Evolutionary conservation across 2,113 vertebrate genomes (phyloP), one percentile per base, ranked within the genome.

Genomic region (Stomatorhinus ivindoensis): DNA sequence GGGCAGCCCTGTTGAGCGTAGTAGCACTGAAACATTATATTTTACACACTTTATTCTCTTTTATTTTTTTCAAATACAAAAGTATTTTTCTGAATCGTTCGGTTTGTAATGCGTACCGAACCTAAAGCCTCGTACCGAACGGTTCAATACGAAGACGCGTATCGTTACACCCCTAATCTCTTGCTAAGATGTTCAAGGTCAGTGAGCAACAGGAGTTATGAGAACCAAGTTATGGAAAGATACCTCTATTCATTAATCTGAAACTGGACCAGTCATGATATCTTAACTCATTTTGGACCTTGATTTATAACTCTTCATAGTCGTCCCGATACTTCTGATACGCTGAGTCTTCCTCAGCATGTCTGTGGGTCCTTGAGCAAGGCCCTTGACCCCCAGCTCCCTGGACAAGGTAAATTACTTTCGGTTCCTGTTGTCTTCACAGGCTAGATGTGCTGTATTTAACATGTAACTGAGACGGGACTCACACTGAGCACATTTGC

Each of bases 341-440:
- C n/a, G n/a, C n/a, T n/a, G n/a, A n/a, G n/a, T n/a, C n/a, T n/a
- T n/a, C n/a, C n/a, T n/a, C n/a, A n/a, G n/a, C n/a, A n/a, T n/a
- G n/a, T n/a, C n/a, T n/a, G n/a, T n/a, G n/a, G n/a, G n/a, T n/a
- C n/a, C n/a, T n/a, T n/a, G n/a, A n/a, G n/a, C n/a, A n/a, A n/a
- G n/a, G n/a, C n/a, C n/a, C n/a, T n/a, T n/a, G n/a, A n/a, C n/a
- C n/a, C n/a, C n/a, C n/a, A n/a, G n/a, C n/a, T n/a, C n/a, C n/a
- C n/a, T n/a, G n/a, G n/a, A n/a, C n/a, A n/a, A n/a, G n/a, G n/a
- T 92, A 92, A 89, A 93, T 95, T 92, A 88, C 91, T 65, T 61
- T 39, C 92, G 90, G 91, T 94, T 89, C 84, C 89, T 89, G 86
- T 46, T 69, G 87, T 89, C 76, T 76, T 90, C 90, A 88, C 82